phyloP scores from a whole-genome alignment of 2,888 invertebrate species.

The Selenia dentaria region DNA sequence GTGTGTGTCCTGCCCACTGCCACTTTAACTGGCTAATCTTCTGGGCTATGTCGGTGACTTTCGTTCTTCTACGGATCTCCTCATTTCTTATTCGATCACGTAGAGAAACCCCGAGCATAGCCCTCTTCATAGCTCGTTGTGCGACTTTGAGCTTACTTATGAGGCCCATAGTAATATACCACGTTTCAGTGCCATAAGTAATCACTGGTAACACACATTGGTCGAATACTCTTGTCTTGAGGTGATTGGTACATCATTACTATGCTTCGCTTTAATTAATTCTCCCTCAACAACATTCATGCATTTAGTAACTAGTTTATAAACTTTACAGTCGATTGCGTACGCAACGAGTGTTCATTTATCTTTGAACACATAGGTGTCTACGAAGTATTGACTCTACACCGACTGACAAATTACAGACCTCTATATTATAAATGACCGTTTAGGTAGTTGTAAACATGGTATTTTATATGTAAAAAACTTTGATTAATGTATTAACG shows the following conservation, averaged over 20 bases:
- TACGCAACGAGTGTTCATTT: constrained; percentile 12
- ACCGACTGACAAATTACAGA: constrained; percentile 44
- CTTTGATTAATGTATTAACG: constrained; percentile 60
- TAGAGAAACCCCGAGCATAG: too few relatives aligned
- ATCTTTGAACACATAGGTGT: constrained; percentile 19
- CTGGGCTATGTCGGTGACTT: too few relatives aligned
- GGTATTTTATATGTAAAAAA: constrained; percentile 47
- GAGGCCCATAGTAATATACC: too few relatives aligned
- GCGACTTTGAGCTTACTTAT: too few relatives aligned
- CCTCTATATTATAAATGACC: constrained; percentile 48
- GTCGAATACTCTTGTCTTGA: too few relatives aligned
- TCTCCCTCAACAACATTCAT: not conserved
- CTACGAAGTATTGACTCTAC: constrained; percentile 19
- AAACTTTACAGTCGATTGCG: constrained; percentile 3
- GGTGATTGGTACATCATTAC: not conserved
- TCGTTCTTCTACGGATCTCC: too few relatives aligned
- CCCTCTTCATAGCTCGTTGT: too few relatives aligned
- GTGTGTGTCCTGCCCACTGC: too few relatives aligned
- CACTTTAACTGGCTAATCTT: too few relatives aligned
- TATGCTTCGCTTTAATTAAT: not conserved
- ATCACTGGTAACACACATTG: too few relatives aligned
- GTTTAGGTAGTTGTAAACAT: constrained; percentile 53
- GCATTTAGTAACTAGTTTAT: constrained; percentile 1
- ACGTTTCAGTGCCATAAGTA: too few relatives aligned
- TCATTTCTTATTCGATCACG: too few relatives aligned